Percentiles rank a stretch among this genome's conserved stretches.
These are phyloP conservation scores for Diorhabda sublineata DNA, from an alignment of 1,140 invertebrate genomes.

Conservation along the genomic window DNA sequence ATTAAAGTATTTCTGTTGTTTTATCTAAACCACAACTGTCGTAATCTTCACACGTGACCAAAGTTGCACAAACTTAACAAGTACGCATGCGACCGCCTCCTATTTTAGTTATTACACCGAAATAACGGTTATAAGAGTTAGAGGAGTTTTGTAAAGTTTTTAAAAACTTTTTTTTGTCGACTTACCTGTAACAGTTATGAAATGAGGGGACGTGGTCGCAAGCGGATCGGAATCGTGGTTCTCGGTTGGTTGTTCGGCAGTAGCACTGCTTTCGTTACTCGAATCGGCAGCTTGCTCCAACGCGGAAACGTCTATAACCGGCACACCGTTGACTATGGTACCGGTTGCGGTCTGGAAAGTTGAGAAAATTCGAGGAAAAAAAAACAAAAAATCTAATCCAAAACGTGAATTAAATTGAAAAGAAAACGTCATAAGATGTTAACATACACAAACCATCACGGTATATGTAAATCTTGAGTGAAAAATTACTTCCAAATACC, in stretches of 20 bases:
- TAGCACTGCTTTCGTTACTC: slow-evolving; percentile 45
- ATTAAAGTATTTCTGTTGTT: no score
- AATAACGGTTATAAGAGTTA: no score
- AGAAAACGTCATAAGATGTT: neutral
- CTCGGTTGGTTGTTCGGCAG: slow-evolving; percentile 41
- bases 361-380: neutral
- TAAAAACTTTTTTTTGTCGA: neutral
- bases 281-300: slow-evolving; percentile 45
- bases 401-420: neutral
- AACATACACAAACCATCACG: no score
- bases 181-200: slow-evolving; percentile 47
- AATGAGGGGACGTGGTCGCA: slow-evolving; percentile 43
- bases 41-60: no score
- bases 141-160: no score
- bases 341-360: slow-evolving; percentile 23
- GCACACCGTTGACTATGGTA: slow-evolving; percentile 44
- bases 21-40: no score
- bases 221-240: slow-evolving; percentile 42
- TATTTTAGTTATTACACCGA: no score
- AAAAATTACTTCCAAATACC: no score
- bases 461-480: no score
- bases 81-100: no score
- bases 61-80: no score
- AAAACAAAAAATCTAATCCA: neutral
- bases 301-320: slow-evolving; percentile 44